These are phyloP conservation scores for Arge pagana DNA, from an alignment of 2,888 invertebrate genomes.

Conservation along the genomic window DNA sequence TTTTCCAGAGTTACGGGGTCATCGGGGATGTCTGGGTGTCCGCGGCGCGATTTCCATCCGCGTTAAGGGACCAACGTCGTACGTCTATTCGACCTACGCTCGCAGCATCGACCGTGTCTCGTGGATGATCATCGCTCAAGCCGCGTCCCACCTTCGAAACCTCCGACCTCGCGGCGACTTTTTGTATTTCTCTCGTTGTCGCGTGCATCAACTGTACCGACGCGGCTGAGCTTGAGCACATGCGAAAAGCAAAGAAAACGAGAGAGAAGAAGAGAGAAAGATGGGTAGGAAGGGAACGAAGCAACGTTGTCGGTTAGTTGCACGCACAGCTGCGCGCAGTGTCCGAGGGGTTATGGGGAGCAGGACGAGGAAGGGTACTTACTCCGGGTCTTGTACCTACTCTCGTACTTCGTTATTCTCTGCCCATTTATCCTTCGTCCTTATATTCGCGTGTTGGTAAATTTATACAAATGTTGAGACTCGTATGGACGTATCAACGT, in stretches of 20 bases:
- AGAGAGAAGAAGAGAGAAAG: too few relatives aligned
- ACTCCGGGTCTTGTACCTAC: constrained; percentile 44
- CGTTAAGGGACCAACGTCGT: constrained; percentile 1
- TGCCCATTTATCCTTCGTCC: constrained; percentile 37
- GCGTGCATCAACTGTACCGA: too few relatives aligned
- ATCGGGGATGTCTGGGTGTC: constrained; percentile 14
- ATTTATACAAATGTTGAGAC: neutral
- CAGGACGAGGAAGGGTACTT: constrained; percentile 37
- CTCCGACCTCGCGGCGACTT: too few relatives aligned
- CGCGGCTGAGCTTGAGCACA: too few relatives aligned
- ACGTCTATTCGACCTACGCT: constrained; percentile 7
- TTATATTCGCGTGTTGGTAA: neutral
- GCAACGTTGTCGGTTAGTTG: too few relatives aligned
- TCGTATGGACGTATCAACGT: neutral
- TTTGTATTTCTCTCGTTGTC: too few relatives aligned
- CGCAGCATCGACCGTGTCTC: too few relatives aligned
- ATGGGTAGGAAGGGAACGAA: too few relatives aligned
- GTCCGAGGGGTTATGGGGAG: too few relatives aligned
- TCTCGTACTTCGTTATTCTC: constrained; percentile 56
- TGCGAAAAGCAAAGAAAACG: too few relatives aligned
- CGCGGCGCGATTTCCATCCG: constrained; percentile 15
- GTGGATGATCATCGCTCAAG: constrained; percentile 9
- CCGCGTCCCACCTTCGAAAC: constrained; percentile 21
- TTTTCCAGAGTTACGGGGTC: constrained; percentile 13
- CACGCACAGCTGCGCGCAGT: too few relatives aligned